A percentile compares a stretch with the other conserved stretches of the same genome.
Conservation (phyloP, 2,113 vertebrate species). For the Malurus melanocephalus region DNA sequence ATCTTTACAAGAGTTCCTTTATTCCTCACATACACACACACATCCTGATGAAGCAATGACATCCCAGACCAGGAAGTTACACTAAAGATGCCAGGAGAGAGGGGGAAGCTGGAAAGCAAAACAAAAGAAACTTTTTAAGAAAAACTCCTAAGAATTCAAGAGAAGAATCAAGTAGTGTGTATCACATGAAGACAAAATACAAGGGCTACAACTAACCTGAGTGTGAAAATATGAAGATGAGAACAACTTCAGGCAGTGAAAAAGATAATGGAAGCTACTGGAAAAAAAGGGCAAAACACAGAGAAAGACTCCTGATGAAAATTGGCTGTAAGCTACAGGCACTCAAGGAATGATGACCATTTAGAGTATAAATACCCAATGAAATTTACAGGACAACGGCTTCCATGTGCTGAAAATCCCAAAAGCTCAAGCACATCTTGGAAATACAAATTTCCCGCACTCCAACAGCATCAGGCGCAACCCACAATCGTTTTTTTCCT, state of each 20-base stretch:
- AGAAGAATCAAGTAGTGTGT: neutral
- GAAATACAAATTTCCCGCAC: neutral
- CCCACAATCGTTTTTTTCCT: neutral
- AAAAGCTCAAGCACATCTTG: neutral
- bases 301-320: neutral
- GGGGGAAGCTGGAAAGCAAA: neutral
- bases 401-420: neutral
- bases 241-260: neutral
- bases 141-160: neutral
- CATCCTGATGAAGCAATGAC: neutral
- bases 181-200: neutral
- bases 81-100: neutral
- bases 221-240: neutral
- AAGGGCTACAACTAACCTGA: neutral
- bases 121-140: neutral
- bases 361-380: neutral
- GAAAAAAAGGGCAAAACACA: neutral
- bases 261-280: neutral
- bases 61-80: neutral
- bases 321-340: neutral
- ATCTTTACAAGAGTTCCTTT: neutral
- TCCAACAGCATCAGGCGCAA: accelerated
- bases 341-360: neutral
- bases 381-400: neutral
- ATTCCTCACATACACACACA: neutral